Evolutionary conservation across 1,140 invertebrate genomes (phyloP), one percentile per base, ranked within the genome.

Genomic region (Parapsyche elsis): DNA sequence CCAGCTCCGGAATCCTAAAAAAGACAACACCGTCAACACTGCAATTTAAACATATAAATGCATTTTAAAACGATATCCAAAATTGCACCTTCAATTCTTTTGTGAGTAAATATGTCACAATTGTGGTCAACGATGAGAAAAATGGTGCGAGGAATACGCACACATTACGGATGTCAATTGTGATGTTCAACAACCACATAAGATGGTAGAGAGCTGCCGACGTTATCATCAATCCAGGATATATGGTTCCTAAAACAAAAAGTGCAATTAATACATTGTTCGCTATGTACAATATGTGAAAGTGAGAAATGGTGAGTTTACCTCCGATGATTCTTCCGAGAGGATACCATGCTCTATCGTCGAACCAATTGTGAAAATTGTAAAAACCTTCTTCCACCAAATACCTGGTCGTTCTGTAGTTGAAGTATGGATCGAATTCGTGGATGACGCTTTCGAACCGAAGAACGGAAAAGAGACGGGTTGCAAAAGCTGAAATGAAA

Each of bases 371-470:
- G 87, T 99, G 97, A 88, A 99, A 99, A 80, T 94, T 95, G 88
- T 99, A 99, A 87, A 99, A 99, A 1, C 98, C 98, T 90, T 99
- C 94, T 88, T 99, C 97, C 2, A 96, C 92, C 74, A 99, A 89
- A 87, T 94, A 99, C 83, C 96, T 94, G 10, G 98, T 99, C 46
- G 98, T 99, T 84, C 98, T 92, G 87, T 99, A 99, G 89, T 99
- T 99, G 86, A 99, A 99, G 86, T 99, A 99, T 0, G 98, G 98
- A 94, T 99, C 98, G 89, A 99, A 99, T 89, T 99, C 98, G 89
- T 99, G 98, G 84, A 99, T 99, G 5, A 99, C 97, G 88, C 96
- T 98, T 88, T 99, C 98, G 88, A 98, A 99, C 64, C 97, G 91
- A 74, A 99, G 88, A n/a, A 99, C 97, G 21, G 97, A 99, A 87